Percentiles rank a stretch among this genome's conserved stretches.
phyloP scores from a whole-genome alignment of 1,140 invertebrate genomes.

The Hypsibius dujardini region DNA sequence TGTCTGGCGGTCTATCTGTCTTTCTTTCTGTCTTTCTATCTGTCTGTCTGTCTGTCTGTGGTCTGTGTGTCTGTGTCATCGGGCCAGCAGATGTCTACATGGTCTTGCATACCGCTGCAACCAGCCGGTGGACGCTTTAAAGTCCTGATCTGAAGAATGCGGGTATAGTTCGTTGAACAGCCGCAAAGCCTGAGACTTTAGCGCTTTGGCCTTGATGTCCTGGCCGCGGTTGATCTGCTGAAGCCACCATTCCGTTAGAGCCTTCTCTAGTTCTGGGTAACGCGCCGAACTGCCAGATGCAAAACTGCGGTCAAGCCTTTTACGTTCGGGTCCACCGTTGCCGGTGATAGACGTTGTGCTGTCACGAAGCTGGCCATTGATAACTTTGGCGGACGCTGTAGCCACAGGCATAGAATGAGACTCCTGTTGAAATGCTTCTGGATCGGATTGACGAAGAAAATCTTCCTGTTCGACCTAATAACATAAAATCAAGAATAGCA shows the following conservation, averaged over 20 bases:
- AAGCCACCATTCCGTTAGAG: constrained; percentile 5
- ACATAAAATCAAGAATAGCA: too few relatives aligned
- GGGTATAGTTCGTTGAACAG: constrained; percentile 5
- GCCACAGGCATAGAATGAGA: background rate
- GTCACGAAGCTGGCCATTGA: background rate
- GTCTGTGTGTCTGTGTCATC: too few relatives aligned
- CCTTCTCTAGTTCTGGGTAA: background rate
- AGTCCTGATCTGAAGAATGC: background rate
- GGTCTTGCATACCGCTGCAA: background rate
- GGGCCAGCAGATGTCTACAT: too few relatives aligned
- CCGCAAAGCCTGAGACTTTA: background rate
- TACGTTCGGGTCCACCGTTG: background rate
- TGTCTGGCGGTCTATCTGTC: too few relatives aligned
- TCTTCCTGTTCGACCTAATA: background rate
- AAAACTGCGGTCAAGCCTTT: background rate
- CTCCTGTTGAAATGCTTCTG: background rate
- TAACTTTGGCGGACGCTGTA: background rate
- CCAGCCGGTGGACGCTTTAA: constrained; percentile 15
- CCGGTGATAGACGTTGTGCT: background rate
- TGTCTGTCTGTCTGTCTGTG: too few relatives aligned
- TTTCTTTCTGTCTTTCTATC: too few relatives aligned
- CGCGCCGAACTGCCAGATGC: background rate
- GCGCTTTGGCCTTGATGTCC: background rate
- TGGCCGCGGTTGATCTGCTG: background rate
- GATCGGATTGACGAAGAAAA: background rate